Conservation (phyloP, 2,888 invertebrate species). For the Empis stercorea region DNA sequence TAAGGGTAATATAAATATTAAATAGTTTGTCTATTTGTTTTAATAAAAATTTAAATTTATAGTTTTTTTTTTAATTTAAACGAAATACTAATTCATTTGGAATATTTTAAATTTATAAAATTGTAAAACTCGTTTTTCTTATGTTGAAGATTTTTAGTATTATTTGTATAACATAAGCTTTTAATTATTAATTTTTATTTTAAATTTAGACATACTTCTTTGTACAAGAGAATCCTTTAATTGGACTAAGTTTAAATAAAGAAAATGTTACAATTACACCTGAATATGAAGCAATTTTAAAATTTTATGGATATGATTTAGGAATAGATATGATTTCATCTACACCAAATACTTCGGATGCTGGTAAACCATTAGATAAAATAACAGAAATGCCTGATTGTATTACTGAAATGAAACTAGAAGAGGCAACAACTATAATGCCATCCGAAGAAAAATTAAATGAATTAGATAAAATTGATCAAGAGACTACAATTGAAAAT, state of each 20-base stretch:
- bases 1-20: conserved; percentile 47
- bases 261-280: conserved; percentile 62
- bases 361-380: no score
- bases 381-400: no score
- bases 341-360: conserved; percentile 11
- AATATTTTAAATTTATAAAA: no score
- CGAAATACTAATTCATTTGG: no score
- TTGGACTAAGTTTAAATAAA: conserved; percentile 65
- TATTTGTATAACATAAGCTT: no score
- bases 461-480: conserved; percentile 9
- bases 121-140: no score
- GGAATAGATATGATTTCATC: conserved; percentile 34
- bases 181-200: no score
- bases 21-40: no score
- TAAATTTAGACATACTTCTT: conserved; percentile 57
- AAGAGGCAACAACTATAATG: conserved; percentile 27
- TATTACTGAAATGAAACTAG: no score
- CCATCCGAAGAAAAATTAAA: background rate
- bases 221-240: conserved; percentile 67
- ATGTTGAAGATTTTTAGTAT: no score
- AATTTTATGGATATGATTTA: conserved; percentile 72
- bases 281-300: conserved; percentile 58
- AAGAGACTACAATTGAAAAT: background rate
- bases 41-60: background rate
- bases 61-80: no score